Base-by-base conservation (phyloP, 2,113 vertebrate genomes). In the Gymnocephalus cernua region DNA sequence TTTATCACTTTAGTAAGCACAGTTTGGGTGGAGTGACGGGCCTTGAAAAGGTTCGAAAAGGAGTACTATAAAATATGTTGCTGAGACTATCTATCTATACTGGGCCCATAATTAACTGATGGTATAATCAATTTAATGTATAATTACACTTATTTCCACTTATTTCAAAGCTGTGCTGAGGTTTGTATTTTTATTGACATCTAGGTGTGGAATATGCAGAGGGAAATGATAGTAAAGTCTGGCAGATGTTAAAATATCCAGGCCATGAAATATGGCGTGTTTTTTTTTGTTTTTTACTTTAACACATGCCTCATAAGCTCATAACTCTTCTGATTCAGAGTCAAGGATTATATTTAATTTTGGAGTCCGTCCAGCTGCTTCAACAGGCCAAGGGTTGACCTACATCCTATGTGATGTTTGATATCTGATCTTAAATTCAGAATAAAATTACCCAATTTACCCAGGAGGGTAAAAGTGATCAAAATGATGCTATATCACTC, bases 361-460 rank as follows among this genome's bases (percentile, higher is more conserved):
- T 74, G 69, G 74, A 79, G 64, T 12, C 13, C 0, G 13, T 83
- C 75, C 80, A 86, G 70, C 74, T 66, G 64, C 69, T 75, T 82
- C 48, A 19, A 25, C 56, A 70, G 57, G 63, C 57, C 32, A 59
- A 38, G 38, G 54, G 41, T 69, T 86, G 76, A 83, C 70, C 75
- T 71, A 83, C 70, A 86, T 82, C 57, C 54, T 21, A 35, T 41
- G 41, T 47, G 23, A 12, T 65, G 63, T 75, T 74, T 78, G 74
- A 78, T 74, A 83, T 83, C 45, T 65, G 65, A 86, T 83, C 53
- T 79, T 75, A 75, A 74, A 86, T 75, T 75, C 65, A 61, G 21
- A 71, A 54, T 75, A 67, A 84, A 56, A 53, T 56, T 21, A 47
- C 61, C 59, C 51, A 85, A 59, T 38, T 29, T 25, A 25, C 41